Evolutionary conservation across 2,888 invertebrate genomes (phyloP).

Genomic region (Polyploca ridens): DNA sequence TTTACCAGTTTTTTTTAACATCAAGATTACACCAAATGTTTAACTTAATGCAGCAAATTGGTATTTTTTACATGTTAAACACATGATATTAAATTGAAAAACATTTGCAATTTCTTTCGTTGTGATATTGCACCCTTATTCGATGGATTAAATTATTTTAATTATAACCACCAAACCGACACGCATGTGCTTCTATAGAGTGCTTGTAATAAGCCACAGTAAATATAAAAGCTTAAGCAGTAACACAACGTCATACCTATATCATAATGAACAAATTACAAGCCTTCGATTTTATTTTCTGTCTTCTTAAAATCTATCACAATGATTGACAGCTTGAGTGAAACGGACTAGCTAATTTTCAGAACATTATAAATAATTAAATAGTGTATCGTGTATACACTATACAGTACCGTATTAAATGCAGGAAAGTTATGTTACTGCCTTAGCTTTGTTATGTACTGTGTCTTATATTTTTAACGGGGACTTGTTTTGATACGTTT

Average conservation of each 20-base stretch:
- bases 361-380: too few species aligned
- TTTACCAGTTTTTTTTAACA: background rate
- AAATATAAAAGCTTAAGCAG: background rate
- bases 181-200: background rate
- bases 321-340: too few species aligned
- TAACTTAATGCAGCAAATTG: background rate
- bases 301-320: too few species aligned
- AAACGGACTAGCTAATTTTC: too few species aligned
- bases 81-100: too few species aligned
- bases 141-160: background rate
- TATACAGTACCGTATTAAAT: background rate
- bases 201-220: background rate
- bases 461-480: background rate
- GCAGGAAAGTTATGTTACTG: background rate
- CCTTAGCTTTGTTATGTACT: background rate
- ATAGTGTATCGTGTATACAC: too few species aligned
- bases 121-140: background rate
- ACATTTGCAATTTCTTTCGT: too few species aligned
- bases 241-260: background rate
- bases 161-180: background rate
- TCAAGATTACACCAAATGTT: background rate
- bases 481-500: slow-evolving; percentile 17
- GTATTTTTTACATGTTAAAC: too few species aligned
- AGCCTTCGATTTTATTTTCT: too few species aligned
- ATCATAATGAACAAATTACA: too few species aligned